Conservation (phyloP, 1,140 invertebrate genomes). For the Ceratina calcarata region DNA sequence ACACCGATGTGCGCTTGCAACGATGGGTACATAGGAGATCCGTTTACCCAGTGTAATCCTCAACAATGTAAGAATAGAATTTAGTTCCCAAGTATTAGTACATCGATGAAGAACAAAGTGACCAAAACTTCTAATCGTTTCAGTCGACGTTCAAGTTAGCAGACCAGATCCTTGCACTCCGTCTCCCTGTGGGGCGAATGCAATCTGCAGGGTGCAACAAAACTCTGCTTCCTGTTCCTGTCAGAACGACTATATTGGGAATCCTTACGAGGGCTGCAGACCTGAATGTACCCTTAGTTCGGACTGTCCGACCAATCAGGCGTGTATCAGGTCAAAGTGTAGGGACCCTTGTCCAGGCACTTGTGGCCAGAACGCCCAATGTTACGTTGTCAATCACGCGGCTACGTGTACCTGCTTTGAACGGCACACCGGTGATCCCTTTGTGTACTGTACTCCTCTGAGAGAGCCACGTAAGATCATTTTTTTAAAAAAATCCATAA, state of each 20-base stretch:
- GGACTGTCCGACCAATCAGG: constrained; percentile 84
- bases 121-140: not conserved
- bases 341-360: constrained; percentile 85
- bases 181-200: constrained; percentile 86
- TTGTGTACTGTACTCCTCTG: constrained; percentile 74
- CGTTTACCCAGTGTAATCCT: constrained; percentile 83
- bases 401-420: constrained; percentile 83
- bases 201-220: constrained; percentile 79
- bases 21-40: constrained; percentile 85
- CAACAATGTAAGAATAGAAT: constrained; percentile 71
- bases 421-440: constrained; percentile 86
- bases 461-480: constrained; percentile 68
- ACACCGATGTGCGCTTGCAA: constrained; percentile 87
- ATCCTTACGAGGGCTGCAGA: constrained; percentile 86
- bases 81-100: no score
- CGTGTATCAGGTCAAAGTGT: constrained; percentile 87
- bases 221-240: constrained; percentile 83
- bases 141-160: constrained; percentile 72
- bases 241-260: constrained; percentile 84
- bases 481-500: not conserved
- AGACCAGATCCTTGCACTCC: constrained; percentile 85
- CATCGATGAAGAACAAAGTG: constrained; percentile 14
- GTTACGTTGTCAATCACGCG: constrained; percentile 84
- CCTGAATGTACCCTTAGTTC: constrained; percentile 87
- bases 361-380: constrained; percentile 84